Evolutionary conservation across 2,797 vertebrate genomes (phyloP).

Genomic region (Danio kyathit): DNA sequence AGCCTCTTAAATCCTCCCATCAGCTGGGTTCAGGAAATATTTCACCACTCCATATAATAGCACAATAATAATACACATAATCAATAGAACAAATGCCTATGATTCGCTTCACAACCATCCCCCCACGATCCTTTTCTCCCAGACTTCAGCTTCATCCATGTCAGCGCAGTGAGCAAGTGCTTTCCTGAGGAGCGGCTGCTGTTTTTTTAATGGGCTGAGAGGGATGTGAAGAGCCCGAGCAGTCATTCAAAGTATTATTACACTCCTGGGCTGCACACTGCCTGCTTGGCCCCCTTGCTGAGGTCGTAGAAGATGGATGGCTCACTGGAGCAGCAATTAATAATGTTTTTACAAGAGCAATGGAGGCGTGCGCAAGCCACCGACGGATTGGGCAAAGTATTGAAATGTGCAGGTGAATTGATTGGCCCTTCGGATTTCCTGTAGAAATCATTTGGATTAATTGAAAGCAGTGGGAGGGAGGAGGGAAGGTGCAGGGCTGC

Average conservation of each 20-base stretch:
- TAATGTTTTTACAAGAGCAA: constrained; percentile 73
- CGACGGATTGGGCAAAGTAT: constrained; percentile 60
- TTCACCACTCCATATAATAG: constrained; percentile 3
- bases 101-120: constrained; percentile 40
- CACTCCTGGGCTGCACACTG: constrained; percentile 57
- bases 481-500: constrained; percentile 36
- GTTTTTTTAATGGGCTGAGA: constrained; percentile 61
- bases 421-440: constrained; percentile 68
- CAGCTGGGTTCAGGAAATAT: constrained; percentile 27
- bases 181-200: constrained; percentile 55
- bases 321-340: constrained; percentile 70
- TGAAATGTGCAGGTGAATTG: constrained; percentile 70
- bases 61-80: constrained; percentile 33
- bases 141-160: constrained; percentile 45
- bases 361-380: constrained; percentile 54
- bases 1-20: neutral
- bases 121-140: constrained; percentile 29
- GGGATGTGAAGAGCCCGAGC: constrained; percentile 55
- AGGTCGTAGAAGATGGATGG: constrained; percentile 67
- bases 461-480: constrained; percentile 61
- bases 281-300: constrained; percentile 29
- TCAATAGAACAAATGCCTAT: constrained; percentile 45
- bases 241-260: constrained; percentile 61
- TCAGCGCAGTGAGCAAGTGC: constrained; percentile 56
- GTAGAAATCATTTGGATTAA: constrained; percentile 71